Conservation (phyloP, 2,113 vertebrate genomes). For the Clarias batrachus region DNA sequence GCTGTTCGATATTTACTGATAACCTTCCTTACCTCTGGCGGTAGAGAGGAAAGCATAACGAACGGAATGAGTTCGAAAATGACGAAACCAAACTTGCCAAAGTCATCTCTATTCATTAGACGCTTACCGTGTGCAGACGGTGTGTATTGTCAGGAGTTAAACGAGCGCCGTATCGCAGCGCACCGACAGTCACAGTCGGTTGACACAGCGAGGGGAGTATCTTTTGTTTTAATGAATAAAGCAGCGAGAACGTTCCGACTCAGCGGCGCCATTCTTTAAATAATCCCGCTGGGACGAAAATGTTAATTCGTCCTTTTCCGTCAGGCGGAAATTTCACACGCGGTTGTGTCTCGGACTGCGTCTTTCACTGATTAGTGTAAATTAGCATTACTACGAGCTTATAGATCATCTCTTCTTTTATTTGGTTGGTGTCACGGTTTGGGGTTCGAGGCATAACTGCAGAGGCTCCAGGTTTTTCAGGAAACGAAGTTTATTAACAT, state of each 20-base stretch:
- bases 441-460: no score
- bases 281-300: not conserved
- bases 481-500: no score
- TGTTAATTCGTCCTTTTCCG: not conserved
- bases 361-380: not conserved
- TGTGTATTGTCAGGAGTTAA: not conserved
- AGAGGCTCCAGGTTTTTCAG: no score
- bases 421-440: no score
- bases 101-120: not conserved
- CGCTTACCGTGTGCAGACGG: not conserved
- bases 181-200: not conserved
- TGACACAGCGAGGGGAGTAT: not conserved
- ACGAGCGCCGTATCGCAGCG: not conserved
- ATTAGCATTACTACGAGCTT: not conserved
- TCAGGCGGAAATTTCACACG: not conserved
- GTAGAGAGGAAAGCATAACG: not conserved
- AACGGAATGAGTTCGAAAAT: not conserved
- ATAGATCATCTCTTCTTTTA: not conserved
- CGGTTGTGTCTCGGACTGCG: not conserved
- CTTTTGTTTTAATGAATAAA: conserved; percentile 7
- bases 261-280: not conserved
- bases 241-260: not conserved
- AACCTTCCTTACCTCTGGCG: not conserved
- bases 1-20: not conserved
- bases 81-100: not conserved